Evolutionary conservation across 2,888 invertebrate species (phyloP).

Genomic region (Yponomeuta cagnagella): DNA sequence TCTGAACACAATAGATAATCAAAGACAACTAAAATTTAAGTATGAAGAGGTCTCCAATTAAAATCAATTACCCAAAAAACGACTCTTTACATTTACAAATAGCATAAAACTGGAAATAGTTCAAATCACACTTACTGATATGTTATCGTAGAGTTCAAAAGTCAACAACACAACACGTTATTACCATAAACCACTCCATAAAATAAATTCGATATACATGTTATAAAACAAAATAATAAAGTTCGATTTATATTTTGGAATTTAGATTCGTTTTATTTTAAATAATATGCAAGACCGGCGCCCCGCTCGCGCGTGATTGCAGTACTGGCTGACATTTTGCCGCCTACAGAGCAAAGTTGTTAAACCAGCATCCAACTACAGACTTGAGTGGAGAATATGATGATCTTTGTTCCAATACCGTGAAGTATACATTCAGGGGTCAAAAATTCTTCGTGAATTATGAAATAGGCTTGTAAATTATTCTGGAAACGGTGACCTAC

Average conservation of each 20-base stretch:
- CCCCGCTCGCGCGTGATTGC: slow-evolving; percentile 25
- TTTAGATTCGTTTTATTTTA: slow-evolving; percentile 30
- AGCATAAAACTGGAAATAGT: neutral
- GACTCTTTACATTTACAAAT: neutral
- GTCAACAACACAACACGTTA: slow-evolving; percentile 6
- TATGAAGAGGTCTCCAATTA: neutral
- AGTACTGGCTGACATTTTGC: slow-evolving; percentile 33
- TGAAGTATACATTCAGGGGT: neutral
- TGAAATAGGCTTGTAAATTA: neutral
- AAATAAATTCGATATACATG: too few relatives aligned
- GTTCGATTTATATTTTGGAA: slow-evolving; percentile 26
- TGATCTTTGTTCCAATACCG: neutral
- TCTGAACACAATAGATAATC: neutral
- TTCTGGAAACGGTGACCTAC: neutral
- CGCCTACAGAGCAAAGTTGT: slow-evolving; percentile 28
- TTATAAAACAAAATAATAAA: slow-evolving; percentile 16
- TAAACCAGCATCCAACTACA: slow-evolving; percentile 26
- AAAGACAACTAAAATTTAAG: too few relatives aligned
- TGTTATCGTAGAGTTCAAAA: slow-evolving; percentile 8
- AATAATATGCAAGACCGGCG: slow-evolving; percentile 28
- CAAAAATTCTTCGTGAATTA: neutral
- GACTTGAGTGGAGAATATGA: neutral
- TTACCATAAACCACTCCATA: neutral
- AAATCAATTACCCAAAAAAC: neutral
- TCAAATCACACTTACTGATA: neutral